Evolutionary conservation across 2,797 vertebrate genomes (phyloP).

Genomic region (Hemitrygon akajei): DNA sequence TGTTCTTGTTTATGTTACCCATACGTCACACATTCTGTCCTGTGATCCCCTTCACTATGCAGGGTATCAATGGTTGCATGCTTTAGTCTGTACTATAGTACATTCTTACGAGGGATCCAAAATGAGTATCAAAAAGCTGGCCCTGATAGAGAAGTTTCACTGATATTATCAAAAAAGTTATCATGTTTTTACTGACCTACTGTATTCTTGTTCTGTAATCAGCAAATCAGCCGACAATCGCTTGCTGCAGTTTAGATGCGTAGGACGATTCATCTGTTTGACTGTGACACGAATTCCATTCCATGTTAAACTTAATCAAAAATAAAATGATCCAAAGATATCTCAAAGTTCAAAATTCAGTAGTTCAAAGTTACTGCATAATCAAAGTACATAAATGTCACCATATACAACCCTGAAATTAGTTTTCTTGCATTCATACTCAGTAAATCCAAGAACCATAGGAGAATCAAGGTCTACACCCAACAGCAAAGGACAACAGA

Average conservation of each 20-base stretch:
- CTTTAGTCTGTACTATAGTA: not conserved
- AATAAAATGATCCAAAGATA: not conserved
- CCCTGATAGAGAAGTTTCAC: not conserved
- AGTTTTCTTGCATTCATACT: too few species aligned
- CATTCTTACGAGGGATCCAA: not conserved
- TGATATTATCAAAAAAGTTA: not conserved
- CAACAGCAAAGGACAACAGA: too few species aligned
- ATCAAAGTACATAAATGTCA: too few species aligned
- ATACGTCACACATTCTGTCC: not conserved
- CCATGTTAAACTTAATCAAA: slow-evolving; percentile 61
- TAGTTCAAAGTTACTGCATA: too few species aligned
- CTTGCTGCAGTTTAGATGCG: slow-evolving; percentile 45
- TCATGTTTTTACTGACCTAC: slow-evolving; percentile 57
- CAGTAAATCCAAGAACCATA: too few species aligned
- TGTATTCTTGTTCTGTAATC: slow-evolving; percentile 65
- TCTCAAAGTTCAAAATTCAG: too few species aligned
- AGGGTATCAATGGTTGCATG: not conserved
- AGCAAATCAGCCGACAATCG: slow-evolving; percentile 60
- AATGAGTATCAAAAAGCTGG: not conserved
- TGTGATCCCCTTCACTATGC: too few species aligned
- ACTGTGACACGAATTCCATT: slow-evolving; percentile 71
- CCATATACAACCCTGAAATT: too few species aligned
- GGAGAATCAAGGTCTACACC: too few species aligned
- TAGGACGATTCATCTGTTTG: slow-evolving; percentile 58
- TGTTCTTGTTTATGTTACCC: not conserved